Evolutionary conservation across 2,113 vertebrate species (phyloP), one percentile per base, ranked within the genome.

Genomic region (Podiceps cristatus): DNA sequence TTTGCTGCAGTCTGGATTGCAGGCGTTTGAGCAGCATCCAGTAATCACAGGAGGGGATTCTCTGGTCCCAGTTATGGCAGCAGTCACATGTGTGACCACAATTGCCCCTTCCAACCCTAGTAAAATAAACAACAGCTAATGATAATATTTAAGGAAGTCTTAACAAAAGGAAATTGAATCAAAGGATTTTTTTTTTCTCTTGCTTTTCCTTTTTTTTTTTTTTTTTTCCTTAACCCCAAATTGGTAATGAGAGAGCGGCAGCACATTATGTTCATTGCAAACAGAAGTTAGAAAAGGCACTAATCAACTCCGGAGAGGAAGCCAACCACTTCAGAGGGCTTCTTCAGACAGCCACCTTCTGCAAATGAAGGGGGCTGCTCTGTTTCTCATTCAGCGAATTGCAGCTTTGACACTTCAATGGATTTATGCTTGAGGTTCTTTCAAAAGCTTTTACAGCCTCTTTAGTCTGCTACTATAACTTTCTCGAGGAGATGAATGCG

Each of bases 271-370:
- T 68, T 82, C 74, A 15, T 59, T 88, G 78, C 60, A 90, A 93
- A 56, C 23, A 89, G 87, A 64, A 72, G 75, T 31, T 64, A 45
- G 74, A 63, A 93, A 42, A 59, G 53, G 25, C 56, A 68, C 58
- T 50, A 40, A 49, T 69, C 29, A 80, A 8, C 56, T 68, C 93
- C 2, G 7, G 33, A 49, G 72, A 40, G 75, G 79, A 73, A 40
- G 20, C 33, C 47, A 64, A 35, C 78, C 91, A 73, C 90, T 93
- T 81, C 90, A 93, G 62, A 96, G 42, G 49, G 27, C 42, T 81
- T 79, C 81, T 85, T 44, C 88, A 94, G 90, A 37, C 64, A 58
- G 24, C 50, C 73, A 84, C 47, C 45, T 78, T 62, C 80, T 89
- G 55, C 12, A 79, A 28, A 35, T 3, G 25, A 29, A 35, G 67